phyloP scores from a whole-genome alignment of 2,888 invertebrate species.

The Raillietiella orientalis region DNA sequence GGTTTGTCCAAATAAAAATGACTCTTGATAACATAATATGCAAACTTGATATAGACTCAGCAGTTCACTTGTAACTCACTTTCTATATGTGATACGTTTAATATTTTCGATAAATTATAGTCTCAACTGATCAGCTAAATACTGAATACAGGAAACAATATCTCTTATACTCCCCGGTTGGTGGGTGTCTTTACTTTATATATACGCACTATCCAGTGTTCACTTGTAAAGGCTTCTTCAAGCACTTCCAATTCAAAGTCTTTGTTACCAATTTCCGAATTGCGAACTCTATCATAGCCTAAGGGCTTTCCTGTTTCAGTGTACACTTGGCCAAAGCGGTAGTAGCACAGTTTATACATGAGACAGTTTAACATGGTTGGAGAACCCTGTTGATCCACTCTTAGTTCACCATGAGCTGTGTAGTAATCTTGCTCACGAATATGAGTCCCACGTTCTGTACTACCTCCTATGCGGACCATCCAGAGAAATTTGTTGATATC shows the following conservation, averaged over 20 bases:
- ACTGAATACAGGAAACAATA: no score
- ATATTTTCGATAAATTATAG: no score
- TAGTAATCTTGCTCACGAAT: slow-evolving; percentile 93
- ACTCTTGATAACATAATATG: no score
- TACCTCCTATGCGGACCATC: slow-evolving; percentile 95
- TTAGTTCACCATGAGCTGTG: slow-evolving; percentile 76
- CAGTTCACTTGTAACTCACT: no score
- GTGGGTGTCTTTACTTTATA: slow-evolving; percentile 86
- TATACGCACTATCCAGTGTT: slow-evolving; percentile 94
- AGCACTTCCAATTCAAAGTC: slow-evolving; percentile 89
- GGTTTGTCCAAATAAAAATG: no score
- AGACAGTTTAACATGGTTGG: slow-evolving; percentile 70
- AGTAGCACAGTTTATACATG: slow-evolving; percentile 99
- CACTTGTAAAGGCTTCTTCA: slow-evolving; percentile 97
- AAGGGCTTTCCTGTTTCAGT: slow-evolving; percentile 87
- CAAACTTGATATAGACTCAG: no score
- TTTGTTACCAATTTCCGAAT: slow-evolving; percentile 95
- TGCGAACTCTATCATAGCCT: slow-evolving; percentile 80
- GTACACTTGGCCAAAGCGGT: slow-evolving; percentile 82
- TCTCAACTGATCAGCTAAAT: no score
- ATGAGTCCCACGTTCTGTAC: slow-evolving; percentile 71
- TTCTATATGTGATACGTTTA: no score
- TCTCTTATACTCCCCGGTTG: slow-evolving; percentile 43
- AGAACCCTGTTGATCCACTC: slow-evolving; percentile 80
- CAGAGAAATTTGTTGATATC: slow-evolving; percentile 97